Evolutionary conservation across 1,140 invertebrate species (phyloP).

Genomic region (Cydia pomonella): DNA sequence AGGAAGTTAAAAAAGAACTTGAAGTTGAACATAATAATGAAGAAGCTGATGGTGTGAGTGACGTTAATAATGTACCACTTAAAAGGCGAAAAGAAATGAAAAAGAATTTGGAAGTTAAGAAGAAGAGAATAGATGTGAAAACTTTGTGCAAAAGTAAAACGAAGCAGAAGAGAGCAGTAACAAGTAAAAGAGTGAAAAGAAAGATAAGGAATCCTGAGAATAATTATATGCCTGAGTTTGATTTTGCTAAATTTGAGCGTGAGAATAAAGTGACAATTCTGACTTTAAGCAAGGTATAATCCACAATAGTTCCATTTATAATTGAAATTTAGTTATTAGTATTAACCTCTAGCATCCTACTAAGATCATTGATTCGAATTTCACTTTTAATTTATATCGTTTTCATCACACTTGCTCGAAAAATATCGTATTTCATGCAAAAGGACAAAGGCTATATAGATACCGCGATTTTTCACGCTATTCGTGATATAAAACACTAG

Average conservation of each 20-base stretch:
- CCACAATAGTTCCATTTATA: neutral
- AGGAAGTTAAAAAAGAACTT: neutral
- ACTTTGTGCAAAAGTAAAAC: neutral
- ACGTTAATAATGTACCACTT: neutral
- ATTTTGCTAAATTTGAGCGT: constrained; percentile 10
- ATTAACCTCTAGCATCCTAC: too few species aligned
- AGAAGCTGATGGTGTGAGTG: neutral
- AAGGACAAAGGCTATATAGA: too few species aligned
- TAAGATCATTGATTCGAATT: too few species aligned
- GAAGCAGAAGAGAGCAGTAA: neutral
- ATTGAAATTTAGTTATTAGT: too few species aligned
- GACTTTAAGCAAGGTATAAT: constrained; percentile 12
- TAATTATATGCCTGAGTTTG: constrained; percentile 13
- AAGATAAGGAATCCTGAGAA: neutral
- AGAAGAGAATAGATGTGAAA: neutral
- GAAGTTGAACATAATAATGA: neutral
- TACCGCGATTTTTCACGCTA: too few species aligned
- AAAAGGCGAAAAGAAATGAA: neutral
- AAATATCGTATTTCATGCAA: too few species aligned
- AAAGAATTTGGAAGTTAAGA: neutral
- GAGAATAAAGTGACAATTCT: neutral
- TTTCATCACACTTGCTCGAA: too few species aligned
- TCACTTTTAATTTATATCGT: too few species aligned
- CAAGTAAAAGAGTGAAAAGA: neutral
- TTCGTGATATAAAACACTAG: too few species aligned